A percentile compares a stretch with the other conserved stretches of the same genome.
phyloP scores from a whole-genome alignment of 2,888 invertebrate genomes.

The Oscheius sp. region DNA sequence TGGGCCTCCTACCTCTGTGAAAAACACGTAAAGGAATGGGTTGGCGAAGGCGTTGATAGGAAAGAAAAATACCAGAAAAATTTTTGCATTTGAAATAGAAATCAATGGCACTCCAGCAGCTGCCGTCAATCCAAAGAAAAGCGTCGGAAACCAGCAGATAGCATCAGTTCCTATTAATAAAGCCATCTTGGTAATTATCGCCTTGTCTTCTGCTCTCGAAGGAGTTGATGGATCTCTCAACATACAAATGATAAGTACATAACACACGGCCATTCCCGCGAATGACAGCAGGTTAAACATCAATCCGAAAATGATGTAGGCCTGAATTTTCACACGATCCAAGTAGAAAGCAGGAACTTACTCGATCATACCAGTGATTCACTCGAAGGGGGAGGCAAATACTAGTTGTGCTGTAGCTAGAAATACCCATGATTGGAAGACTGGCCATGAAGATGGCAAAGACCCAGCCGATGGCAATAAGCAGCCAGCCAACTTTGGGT shows the following conservation, averaged over 20 bases:
- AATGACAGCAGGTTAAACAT: conserved; percentile 93
- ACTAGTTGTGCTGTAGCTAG: conserved; percentile 94
- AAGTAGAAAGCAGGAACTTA: conserved; percentile 11
- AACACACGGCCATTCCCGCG: conserved; percentile 86
- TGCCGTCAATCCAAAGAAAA: conserved; percentile 85
- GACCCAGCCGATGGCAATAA: conserved; percentile 74
- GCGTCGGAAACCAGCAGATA: conserved; percentile 96
- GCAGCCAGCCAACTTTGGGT: conserved; percentile 39
- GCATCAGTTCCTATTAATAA: conserved; percentile 95
- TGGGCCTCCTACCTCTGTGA: conserved; percentile 81
- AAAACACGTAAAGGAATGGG: conserved; percentile 95
- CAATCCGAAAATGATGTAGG: conserved; percentile 77
- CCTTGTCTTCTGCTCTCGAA: conserved; percentile 62
- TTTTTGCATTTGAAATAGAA: conserved; percentile 91
- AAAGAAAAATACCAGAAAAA: conserved; percentile 90
- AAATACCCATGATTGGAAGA: conserved; percentile 88
- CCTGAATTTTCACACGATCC: conserved; percentile 13
- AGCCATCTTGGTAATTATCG: conserved; percentile 81
- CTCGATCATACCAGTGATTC: conserved; percentile 83
- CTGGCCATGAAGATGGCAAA: conserved; percentile 81
- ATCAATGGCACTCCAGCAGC: conserved; percentile 90
- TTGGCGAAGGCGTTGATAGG: conserved; percentile 97
- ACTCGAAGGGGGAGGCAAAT: conserved; percentile 96
- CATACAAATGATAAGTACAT: conserved; percentile 65
- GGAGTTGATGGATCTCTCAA: conserved; percentile 43